Evolutionary conservation across 2,888 invertebrate genomes (phyloP), one percentile per base, ranked within the genome.

Genomic region (Euproctis similis): DNA sequence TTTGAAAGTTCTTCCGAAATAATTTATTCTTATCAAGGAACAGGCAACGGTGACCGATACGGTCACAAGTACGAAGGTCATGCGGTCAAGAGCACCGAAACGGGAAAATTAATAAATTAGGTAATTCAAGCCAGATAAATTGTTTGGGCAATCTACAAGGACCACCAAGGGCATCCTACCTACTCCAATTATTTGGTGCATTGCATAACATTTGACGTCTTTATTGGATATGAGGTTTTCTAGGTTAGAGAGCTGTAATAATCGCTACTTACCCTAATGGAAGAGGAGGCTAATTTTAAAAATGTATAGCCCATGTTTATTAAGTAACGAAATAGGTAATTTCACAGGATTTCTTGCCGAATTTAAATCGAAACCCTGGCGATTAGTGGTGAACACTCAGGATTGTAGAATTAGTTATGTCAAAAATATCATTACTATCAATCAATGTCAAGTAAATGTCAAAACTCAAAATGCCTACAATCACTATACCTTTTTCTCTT

Each of bases 271-370:
- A 84, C 84, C 74, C 65, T 69, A 44, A 67, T 53, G 13, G 81
- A 62, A 27, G 77, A 50, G 34, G 80, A 77, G 32, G 81, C 78
- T 42, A 81, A 57, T 61, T 67, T 77, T 36, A 82, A 46, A 57
- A 81, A 70, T 65, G 69, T 81, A 42, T 72, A 80, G 24, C 82
- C 78, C 84, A 84, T 82, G 50, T 46, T 58, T 55, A 40, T 58
- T 54, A 40, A 26, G n/a, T 7, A 10, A 21, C 10, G 11, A 21
- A n/a, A 23, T 23, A 12, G 13, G 4, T 8, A 10, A 44, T 41
- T 49, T 43, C 35, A 34, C 13, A 21, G 17, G 38, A 39, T 25
- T 40, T 40, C 39, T 38, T 34, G 49, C 34, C 47, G 51, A 48
- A 43, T 36, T 26, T 36, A 51, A 52, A 42, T 45, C 52, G 48